These are phyloP conservation scores for Carassius auratus DNA, from an alignment of 2,113 vertebrate genomes.

Conservation along the genomic window DNA sequence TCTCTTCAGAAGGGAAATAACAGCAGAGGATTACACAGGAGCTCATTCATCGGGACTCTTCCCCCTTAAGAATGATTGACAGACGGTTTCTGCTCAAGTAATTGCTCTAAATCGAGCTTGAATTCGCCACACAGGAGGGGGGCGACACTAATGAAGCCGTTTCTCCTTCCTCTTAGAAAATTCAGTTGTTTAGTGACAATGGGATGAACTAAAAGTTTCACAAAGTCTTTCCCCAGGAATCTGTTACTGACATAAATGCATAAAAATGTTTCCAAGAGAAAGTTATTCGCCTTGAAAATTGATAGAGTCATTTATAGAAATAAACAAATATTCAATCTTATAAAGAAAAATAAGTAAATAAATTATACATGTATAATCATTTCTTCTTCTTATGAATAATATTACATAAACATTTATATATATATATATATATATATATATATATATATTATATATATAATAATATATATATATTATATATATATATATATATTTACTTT, in stretches of 20 bases:
- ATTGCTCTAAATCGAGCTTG: slow-evolving; percentile 83
- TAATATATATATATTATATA: too few relatives aligned
- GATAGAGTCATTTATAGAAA: neutral
- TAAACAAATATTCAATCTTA: neutral
- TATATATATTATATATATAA: too few relatives aligned
- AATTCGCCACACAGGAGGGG: slow-evolving; percentile 67
- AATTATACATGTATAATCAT: too few relatives aligned
- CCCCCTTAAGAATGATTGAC: slow-evolving; percentile 90
- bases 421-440: too few relatives aligned
- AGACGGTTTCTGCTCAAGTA: slow-evolving; percentile 82
- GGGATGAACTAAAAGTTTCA: slow-evolving; percentile 73
- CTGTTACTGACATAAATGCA: neutral
- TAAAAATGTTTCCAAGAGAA: too few relatives aligned
- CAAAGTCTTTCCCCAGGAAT: neutral
- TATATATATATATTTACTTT: too few relatives aligned
- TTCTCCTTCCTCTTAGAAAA: slow-evolving; percentile 74
- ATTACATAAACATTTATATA: too few relatives aligned
- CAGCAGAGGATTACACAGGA: slow-evolving; percentile 80
- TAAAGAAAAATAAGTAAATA: too few relatives aligned
- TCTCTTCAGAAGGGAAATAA: slow-evolving; percentile 67
- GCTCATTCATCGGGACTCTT: slow-evolving; percentile 86
- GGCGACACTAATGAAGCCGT: slow-evolving; percentile 68
- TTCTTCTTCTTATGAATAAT: too few relatives aligned
- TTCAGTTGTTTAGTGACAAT: slow-evolving; percentile 79
- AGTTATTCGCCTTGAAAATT: too few relatives aligned